Percentiles rank a stretch among this genome's conserved stretches.
Conservation (phyloP, 2,797 vertebrate genomes). For the Muscicapa comitata region DNA sequence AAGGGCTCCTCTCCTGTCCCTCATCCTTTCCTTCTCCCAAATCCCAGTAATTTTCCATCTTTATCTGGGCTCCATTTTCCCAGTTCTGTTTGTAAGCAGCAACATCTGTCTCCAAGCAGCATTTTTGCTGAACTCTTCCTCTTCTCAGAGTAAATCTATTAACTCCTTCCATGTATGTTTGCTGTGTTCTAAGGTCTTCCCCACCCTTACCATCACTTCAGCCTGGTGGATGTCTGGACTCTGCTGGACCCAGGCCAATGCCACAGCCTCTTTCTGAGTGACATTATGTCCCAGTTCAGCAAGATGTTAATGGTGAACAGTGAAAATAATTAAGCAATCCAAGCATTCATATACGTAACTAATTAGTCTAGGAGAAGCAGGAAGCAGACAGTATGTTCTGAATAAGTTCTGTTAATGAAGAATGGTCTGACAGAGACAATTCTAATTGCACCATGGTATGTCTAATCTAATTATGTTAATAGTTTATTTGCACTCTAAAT, state of each 20-base stretch:
- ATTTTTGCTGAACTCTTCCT: neutral
- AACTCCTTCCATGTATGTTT: neutral
- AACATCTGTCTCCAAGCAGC: neutral
- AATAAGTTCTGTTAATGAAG: slow-evolving; percentile 36
- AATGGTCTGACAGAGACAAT: slow-evolving; percentile 20
- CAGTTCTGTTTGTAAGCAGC: neutral
- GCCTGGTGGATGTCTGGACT: neutral
- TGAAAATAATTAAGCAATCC: slow-evolving; percentile 22
- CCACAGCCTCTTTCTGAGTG: neutral
- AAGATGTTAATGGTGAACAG: slow-evolving; percentile 5
- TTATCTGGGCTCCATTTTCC: neutral
- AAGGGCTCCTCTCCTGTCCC: neutral
- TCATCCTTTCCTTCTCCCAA: neutral
- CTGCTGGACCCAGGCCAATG: neutral
- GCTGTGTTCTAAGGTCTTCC: neutral
- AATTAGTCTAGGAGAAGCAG: slow-evolving; percentile 27
- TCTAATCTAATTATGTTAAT: slow-evolving; percentile 56
- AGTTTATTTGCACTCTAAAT: slow-evolving; percentile 50
- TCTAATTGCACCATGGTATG: slow-evolving; percentile 22
- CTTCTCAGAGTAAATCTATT: neutral
- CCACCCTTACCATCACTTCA: neutral
- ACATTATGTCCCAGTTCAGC: neutral
- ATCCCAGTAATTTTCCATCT: neutral
- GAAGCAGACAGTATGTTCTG: slow-evolving; percentile 10
- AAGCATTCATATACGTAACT: neutral